These are phyloP conservation scores for Malurus splendens DNA, from an alignment of 2,797 vertebrate species.

Conservation along the genomic window DNA sequence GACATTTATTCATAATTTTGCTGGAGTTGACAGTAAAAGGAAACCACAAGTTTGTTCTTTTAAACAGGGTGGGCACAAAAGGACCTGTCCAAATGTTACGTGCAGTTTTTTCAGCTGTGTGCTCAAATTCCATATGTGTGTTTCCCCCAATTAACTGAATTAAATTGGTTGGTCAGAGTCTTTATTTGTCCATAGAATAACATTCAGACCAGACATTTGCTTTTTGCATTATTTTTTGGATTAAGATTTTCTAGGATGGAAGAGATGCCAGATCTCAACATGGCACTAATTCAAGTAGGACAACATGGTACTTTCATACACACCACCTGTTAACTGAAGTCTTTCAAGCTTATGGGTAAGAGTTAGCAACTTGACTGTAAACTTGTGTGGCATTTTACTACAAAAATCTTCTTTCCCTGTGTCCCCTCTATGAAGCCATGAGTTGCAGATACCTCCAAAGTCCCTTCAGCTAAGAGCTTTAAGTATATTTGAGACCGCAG, in stretches of 20 bases:
- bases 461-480: not conserved
- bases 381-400: not conserved
- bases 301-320: not conserved
- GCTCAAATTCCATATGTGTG: not conserved
- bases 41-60: not conserved
- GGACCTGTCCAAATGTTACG: not conserved
- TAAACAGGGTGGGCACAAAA: not conserved
- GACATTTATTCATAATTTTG: not conserved
- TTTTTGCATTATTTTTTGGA: not conserved
- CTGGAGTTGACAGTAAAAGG: not conserved
- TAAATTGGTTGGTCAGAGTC: not conserved
- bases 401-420: not conserved
- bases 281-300: not conserved
- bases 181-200: not conserved
- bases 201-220: fast-evolving
- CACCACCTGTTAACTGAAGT: not conserved
- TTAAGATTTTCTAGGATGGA: not conserved
- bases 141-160: not conserved
- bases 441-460: not conserved
- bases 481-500: not conserved
- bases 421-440: not conserved
- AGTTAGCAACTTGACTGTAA: not conserved
- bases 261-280: not conserved
- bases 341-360: not conserved
- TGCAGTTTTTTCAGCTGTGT: not conserved